Evolutionary conservation across 1,140 invertebrate species (phyloP).

Genomic region (Archivesica marissinica): DNA sequence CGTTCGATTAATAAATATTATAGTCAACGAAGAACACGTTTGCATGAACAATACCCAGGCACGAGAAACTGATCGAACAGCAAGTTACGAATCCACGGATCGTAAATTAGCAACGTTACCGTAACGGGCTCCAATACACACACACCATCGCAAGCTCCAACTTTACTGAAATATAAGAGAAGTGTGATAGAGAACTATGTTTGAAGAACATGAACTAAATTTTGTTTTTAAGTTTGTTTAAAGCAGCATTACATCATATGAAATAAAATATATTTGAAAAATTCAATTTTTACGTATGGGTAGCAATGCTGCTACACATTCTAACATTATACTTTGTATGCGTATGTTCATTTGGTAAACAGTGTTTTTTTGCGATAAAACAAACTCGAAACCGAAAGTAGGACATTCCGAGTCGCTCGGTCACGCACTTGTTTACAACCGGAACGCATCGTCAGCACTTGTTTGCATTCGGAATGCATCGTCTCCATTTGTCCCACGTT

Average conservation of each 20-base stretch:
- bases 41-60: slow-evolving; percentile 38
- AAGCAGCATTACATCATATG: not conserved
- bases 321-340: no score
- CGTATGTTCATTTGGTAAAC: no score
- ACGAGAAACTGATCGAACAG: slow-evolving; percentile 27
- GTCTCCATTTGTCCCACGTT: no score
- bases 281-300: not conserved
- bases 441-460: no score
- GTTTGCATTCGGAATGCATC: no score
- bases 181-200: not conserved
- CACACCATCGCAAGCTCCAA: not conserved
- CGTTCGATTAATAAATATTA: no score
- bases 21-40: not conserved
- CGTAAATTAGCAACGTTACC: slow-evolving; percentile 1
- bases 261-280: not conserved
- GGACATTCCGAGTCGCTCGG: no score
- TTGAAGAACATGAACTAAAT: not conserved
- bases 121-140: not conserved
- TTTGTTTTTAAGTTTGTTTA: not conserved
- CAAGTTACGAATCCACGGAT: not conserved
- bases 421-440: no score
- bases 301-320: not conserved
- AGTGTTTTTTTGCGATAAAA: no score
- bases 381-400: no score
- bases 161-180: not conserved